These are phyloP conservation scores for Heliangelus exortis DNA, from an alignment of 2,797 vertebrate genomes.

Conservation along the genomic window DNA sequence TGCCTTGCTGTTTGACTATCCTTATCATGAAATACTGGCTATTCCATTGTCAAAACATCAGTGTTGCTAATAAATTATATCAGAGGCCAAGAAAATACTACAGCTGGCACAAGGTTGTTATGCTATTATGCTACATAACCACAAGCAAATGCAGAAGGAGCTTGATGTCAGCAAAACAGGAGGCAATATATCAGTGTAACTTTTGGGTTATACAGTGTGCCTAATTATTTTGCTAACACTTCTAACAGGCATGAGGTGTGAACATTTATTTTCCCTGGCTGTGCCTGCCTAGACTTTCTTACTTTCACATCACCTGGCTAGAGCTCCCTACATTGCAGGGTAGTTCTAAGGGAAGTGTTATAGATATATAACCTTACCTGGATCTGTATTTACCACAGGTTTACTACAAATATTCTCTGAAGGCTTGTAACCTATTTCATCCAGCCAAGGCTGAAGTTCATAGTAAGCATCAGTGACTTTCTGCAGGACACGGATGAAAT, in stretches of 20 bases:
- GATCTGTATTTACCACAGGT: conserved; percentile 89
- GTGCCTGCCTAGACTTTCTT: not conserved
- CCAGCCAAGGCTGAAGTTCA: conserved; percentile 90
- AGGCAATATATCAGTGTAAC: not conserved
- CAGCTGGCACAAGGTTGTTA: not conserved
- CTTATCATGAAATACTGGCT: not conserved
- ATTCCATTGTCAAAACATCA: not conserved
- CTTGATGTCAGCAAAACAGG: not conserved
- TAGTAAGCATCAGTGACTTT: conserved; percentile 88
- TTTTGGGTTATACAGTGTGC: not conserved
- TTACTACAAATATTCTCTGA: conserved; percentile 75
- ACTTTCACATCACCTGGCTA: not conserved
- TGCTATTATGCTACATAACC: not conserved
- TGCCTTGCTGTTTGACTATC: not conserved
- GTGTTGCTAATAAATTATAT: not conserved
- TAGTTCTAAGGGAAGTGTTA: not conserved
- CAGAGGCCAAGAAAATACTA: not conserved
- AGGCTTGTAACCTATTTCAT: conserved; percentile 84
- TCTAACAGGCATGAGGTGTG: not conserved
- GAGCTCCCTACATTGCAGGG: not conserved
- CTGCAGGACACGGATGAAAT: conserved; percentile 86
- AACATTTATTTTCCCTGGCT: not conserved
- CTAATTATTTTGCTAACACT: not conserved
- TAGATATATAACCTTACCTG: conserved; percentile 79
- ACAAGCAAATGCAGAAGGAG: not conserved